These are phyloP conservation scores for Cosmia pyralina DNA, from an alignment of 2,888 invertebrate genomes.

Conservation along the genomic window DNA sequence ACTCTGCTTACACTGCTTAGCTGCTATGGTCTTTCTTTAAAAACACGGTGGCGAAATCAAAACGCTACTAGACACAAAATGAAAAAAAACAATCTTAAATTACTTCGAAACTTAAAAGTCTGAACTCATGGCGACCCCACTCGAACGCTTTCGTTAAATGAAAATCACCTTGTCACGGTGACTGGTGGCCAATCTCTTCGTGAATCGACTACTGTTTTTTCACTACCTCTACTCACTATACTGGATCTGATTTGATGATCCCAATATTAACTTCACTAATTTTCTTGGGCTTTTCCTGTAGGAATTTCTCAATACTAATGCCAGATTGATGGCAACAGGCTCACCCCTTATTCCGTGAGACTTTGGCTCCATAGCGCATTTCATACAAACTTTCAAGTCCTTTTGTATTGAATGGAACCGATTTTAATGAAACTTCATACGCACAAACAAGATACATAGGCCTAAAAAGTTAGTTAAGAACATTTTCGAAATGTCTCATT, in stretches of 20 bases:
- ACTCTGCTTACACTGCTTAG: not conserved
- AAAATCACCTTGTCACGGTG: conserved; percentile 72
- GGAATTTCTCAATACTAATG: not conserved
- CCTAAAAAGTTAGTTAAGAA: too few relatives aligned
- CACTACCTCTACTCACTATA: conserved; percentile 11
- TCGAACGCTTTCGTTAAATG: conserved; percentile 66
- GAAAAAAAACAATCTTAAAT: not conserved
- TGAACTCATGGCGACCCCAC: conserved; percentile 53
- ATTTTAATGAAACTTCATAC: too few relatives aligned
- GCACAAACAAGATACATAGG: too few relatives aligned
- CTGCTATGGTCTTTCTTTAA: not conserved
- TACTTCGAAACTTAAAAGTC: conserved; percentile 24
- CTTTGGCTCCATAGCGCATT: too few relatives aligned
- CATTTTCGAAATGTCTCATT: too few relatives aligned
- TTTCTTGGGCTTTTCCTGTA: not conserved
- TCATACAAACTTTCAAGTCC: too few relatives aligned
- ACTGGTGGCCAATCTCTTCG: conserved; percentile 66
- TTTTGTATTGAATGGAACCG: too few relatives aligned
- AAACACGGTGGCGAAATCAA: not conserved
- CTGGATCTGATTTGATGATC: conserved; percentile 27
- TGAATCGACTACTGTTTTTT: conserved; percentile 68
- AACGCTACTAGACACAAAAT: not conserved
- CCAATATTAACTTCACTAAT: not conserved
- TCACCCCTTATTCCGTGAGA: not conserved
- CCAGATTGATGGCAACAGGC: not conserved